Evolutionary conservation across 92 coral and sea anemone species (phyloP), one percentile per base, ranked within the genome.

Genomic region (Epizoanthus scotinus): DNA sequence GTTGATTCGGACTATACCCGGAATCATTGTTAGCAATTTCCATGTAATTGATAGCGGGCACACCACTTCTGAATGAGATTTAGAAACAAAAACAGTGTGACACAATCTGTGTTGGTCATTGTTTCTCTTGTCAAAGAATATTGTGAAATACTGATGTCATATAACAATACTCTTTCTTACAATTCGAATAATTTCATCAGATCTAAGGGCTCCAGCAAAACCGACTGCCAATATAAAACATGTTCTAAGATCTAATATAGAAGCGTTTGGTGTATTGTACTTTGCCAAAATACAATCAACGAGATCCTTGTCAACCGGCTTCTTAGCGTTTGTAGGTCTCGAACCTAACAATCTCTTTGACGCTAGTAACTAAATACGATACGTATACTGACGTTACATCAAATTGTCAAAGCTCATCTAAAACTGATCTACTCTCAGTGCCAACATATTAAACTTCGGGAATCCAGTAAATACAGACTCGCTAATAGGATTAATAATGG

Each of bases 381-480:
- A n/a, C n/a, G n/a, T n/a, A n/a, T n/a, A n/a, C n/a, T n/a, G n/a
- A n/a, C n/a, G n/a, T 82, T 71, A 36, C 4, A 52, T 28, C n/a
- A n/a, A 50, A 67, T n/a, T n/a, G n/a, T n/a, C n/a, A n/a, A n/a
- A n/a, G n/a, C n/a, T n/a, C n/a, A n/a, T n/a, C n/a, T n/a, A n/a
- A n/a, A n/a, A n/a, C n/a, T n/a, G 36, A 15, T 67, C 52, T 0
- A 67, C 71, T 38, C 71, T 67, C 19, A 67, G 18, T 7, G 63
- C 63, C 44, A 50, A 0, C 61, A 71, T 50, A 20, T 22, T 71
- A 36, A 83, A 83, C 22, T 73, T 72, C 14, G 86, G 82, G 50
- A 77, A 72, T 17, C 81, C 81, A 31, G 44, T 73, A 63, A 83
- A 83, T 20, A 72, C 71, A 2, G 81, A 71, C 7, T 47, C 3